Evolutionary conservation across 2,888 invertebrate species (phyloP).

Genomic region (Papilio elwesi): DNA sequence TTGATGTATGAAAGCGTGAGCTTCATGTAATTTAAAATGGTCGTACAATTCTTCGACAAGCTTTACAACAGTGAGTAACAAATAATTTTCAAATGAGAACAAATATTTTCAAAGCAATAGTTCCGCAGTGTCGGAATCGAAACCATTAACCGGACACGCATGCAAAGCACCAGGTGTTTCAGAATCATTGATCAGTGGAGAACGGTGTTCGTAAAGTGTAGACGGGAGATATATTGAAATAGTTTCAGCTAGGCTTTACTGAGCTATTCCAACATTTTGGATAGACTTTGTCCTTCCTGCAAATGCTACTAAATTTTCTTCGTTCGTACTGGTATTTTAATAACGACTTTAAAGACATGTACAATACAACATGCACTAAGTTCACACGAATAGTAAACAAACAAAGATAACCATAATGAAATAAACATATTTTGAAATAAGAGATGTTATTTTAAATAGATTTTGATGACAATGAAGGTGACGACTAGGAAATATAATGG

Average conservation of each 20-base stretch:
- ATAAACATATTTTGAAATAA: too few species aligned
- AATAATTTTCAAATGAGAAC: slow-evolving; percentile 32
- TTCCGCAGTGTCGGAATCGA: slow-evolving; percentile 37
- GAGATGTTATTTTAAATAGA: too few species aligned
- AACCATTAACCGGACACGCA: slow-evolving; percentile 42
- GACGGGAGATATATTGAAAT: slow-evolving; percentile 42
- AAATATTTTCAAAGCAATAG: slow-evolving; percentile 39
- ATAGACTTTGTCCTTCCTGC: slow-evolving; percentile 33
- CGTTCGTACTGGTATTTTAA: not conserved
- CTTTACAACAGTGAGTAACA: slow-evolving; percentile 18
- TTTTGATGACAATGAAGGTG: too few species aligned
- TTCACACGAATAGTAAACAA: too few species aligned
- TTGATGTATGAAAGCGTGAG: not conserved
- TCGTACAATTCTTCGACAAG: not conserved
- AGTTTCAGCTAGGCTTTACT: slow-evolving; percentile 41
- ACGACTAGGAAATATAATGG: too few species aligned
- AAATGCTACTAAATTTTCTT: slow-evolving; percentile 25
- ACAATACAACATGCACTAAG: too few species aligned
- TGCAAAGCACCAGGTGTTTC: slow-evolving; percentile 41
- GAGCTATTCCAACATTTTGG: slow-evolving; percentile 37
- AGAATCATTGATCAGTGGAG: slow-evolving; percentile 43
- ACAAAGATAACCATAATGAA: too few species aligned
- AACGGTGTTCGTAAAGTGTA: slow-evolving; percentile 42
- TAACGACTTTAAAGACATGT: too few species aligned
- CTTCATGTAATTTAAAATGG: not conserved